Evolutionary conservation across 1,140 invertebrate genomes (phyloP).

Genomic region (Adelges cooleyi): DNA sequence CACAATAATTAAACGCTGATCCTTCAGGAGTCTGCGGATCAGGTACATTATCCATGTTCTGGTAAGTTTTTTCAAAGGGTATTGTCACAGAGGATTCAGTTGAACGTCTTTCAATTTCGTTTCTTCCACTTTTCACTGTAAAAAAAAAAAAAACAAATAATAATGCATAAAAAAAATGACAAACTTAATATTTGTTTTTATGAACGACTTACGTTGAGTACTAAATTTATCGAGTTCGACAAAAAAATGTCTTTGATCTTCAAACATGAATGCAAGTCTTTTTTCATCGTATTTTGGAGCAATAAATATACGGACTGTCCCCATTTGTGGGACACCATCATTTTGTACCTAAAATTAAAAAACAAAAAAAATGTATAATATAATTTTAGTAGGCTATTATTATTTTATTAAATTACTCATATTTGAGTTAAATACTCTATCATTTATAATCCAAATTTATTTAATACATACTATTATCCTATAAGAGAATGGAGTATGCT

Average conservation of each 20-base stretch:
- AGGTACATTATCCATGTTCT: slow-evolving; percentile 42
- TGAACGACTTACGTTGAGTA: slow-evolving; percentile 40
- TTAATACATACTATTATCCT: slow-evolving; percentile 32
- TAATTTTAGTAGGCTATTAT: too few relatives aligned
- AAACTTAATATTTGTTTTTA: too few relatives aligned
- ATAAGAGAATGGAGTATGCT: slow-evolving; percentile 39
- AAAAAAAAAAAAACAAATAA: slow-evolving; percentile 30
- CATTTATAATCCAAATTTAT: too few relatives aligned
- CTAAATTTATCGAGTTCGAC: slow-evolving; percentile 50
- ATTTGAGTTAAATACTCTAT: too few relatives aligned
- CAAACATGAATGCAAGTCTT: slow-evolving; percentile 40
- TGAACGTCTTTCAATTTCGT: slow-evolving; percentile 45
- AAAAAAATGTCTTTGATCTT: slow-evolving; percentile 44
- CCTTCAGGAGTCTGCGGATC: slow-evolving; percentile 33
- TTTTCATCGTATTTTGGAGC: slow-evolving; percentile 46
- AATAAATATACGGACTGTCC: slow-evolving; percentile 49
- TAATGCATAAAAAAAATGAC: too few relatives aligned
- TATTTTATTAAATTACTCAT: too few relatives aligned
- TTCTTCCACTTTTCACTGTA: slow-evolving; percentile 44
- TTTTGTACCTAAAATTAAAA: slow-evolving; percentile 35
- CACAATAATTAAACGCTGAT: slow-evolving; percentile 55
- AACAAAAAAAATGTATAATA: too few relatives aligned
- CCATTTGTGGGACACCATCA: slow-evolving; percentile 35
- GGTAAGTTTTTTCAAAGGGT: slow-evolving; percentile 51
- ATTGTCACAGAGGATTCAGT: slow-evolving; percentile 50